Percentiles rank a stretch among this genome's conserved stretches.
Conservation (phyloP, 2,797 vertebrate genomes). For the Phalanger gymnotis region DNA sequence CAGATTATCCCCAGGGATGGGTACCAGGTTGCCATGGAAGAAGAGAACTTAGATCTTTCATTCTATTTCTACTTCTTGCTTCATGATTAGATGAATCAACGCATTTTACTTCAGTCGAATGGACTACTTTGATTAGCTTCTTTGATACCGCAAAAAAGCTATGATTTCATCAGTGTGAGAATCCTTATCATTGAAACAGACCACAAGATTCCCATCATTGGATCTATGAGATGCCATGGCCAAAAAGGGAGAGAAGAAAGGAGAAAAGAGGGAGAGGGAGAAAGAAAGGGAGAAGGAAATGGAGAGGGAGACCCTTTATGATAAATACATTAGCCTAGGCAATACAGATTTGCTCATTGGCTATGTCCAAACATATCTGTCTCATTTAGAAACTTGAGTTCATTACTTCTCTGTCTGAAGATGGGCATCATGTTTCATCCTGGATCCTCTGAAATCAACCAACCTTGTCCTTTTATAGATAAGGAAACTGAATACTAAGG, state of each 20-base stretch:
- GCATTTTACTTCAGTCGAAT: background rate
- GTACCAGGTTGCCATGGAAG: constrained; percentile 46
- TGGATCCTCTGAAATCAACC: background rate
- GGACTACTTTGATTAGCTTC: background rate
- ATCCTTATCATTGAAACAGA: background rate
- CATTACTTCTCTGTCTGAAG: background rate
- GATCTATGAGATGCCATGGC: background rate
- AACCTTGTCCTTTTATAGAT: background rate
- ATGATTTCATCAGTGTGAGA: background rate
- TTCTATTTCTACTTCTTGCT: constrained; percentile 37
- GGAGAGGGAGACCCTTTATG: background rate
- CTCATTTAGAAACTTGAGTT: background rate
- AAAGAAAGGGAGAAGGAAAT: background rate
- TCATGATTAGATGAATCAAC: background rate
- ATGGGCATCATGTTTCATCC: background rate
- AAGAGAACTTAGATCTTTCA: constrained; percentile 50
- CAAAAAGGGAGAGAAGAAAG: background rate
- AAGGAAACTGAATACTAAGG: background rate
- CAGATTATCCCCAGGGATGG: constrained; percentile 44
- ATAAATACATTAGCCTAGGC: background rate
- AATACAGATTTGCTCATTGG: background rate
- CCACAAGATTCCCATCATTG: background rate
- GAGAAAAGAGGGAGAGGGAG: background rate
- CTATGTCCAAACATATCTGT: background rate
- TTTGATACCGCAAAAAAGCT: background rate